Evolutionary conservation across 2,888 invertebrate species (phyloP), one percentile per base, ranked within the genome.

Genomic region (Prosapia bicincta): DNA sequence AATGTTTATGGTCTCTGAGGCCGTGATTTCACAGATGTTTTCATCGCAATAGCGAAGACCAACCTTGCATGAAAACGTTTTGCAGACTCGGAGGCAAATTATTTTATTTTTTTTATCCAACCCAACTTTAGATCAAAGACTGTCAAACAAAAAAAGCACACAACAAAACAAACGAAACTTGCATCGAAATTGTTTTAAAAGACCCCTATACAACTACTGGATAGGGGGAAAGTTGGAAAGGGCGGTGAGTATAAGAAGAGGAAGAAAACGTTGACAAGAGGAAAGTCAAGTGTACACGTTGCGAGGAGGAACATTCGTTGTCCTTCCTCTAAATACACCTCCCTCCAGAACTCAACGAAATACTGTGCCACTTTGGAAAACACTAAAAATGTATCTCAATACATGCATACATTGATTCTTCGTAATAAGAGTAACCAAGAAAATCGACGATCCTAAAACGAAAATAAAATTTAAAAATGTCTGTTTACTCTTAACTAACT

Each of bases 51-150:
- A 20, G 54, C n/a, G 54, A 54, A 54, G 54, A 54, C 54, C 54
- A 54, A 20, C 54, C 20, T 54, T 54, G 54, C 54, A 54, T 54
- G 54, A 54, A 54, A 54, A 54, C 54, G 54, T 54, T n/a, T 20
- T 20, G 54, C 54, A 54, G 54, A 54, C 54, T n/a, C 54, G 54
- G 54, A 54, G 54, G 54, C 54, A 54, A 54, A 54, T 54, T 54
- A 54, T 54, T 54, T 54, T 54, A 54, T 54, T 54, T 54, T 54
- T 38, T 54, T 3, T 15, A 3, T 54, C 54, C 20, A 3, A 54
- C n/a, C 54, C 54, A 54, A 54, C 54, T 54, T 54, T 54, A 54
- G 54, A 54, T 54, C 54, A 54, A 54, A 54, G 54, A 54, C 54
- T 20, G 54, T 20, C 54, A 54, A 54, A 54, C 54, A 54, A 54